Conservation (phyloP, 2,797 vertebrate genomes). For the Pseudopleuronectes americanus region DNA sequence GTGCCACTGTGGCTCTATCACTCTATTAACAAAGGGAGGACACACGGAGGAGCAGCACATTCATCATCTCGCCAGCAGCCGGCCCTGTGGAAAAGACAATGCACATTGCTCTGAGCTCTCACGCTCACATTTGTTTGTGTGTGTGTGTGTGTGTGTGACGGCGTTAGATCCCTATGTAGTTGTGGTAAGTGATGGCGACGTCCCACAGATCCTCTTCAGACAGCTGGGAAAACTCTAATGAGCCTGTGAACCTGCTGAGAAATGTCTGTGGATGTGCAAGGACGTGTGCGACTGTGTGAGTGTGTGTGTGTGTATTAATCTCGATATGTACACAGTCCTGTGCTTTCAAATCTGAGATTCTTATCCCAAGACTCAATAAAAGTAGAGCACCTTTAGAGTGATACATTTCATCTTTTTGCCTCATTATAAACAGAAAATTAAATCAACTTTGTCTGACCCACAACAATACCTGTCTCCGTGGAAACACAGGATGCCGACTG, state of each 20-base stretch:
- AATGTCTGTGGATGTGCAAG: conserved; percentile 15
- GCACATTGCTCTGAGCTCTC: conserved; percentile 59
- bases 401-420: conserved; percentile 46
- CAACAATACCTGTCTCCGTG: conserved; percentile 47
- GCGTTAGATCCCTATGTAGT: conserved; percentile 64
- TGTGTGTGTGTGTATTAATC: conserved; percentile 16
- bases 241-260: conserved; percentile 72
- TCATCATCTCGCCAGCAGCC: conserved; percentile 73
- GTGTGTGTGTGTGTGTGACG: conserved; percentile 38
- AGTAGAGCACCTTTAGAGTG: conserved; percentile 54
- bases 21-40: conserved; percentile 79
- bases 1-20: conserved; percentile 73
- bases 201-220: conserved; percentile 76
- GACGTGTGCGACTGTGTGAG: conserved; percentile 2
- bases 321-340: conserved; percentile 28
- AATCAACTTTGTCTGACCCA: conserved; percentile 54
- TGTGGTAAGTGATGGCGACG: conserved; percentile 77
- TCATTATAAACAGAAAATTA: conserved; percentile 59
- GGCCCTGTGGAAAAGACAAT: conserved; percentile 67
- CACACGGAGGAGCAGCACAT: conserved; percentile 68
- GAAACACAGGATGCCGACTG: conserved; percentile 39
- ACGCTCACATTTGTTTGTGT: conserved; percentile 34
- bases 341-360: conserved; percentile 45
- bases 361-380: conserved; percentile 55
- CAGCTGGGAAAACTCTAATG: conserved; percentile 79